Conservation (phyloP, 2,113 vertebrate genomes). For the Pollachius pollachius region DNA sequence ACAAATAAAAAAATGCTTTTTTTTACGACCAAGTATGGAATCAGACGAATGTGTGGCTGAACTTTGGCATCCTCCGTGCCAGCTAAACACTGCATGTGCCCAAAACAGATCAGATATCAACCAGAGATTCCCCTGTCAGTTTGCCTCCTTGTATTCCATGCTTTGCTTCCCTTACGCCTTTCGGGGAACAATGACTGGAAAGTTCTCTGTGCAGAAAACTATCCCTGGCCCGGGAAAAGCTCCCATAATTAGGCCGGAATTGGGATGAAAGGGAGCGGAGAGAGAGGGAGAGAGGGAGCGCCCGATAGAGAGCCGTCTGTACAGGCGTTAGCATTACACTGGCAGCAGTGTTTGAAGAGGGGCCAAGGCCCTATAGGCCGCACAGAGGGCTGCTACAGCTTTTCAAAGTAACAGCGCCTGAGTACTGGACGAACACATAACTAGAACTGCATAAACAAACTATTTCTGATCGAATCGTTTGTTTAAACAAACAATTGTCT, state of each 20-base stretch:
- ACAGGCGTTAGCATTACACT: slow-evolving; percentile 41
- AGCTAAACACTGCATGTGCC: slow-evolving; percentile 39
- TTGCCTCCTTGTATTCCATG: slow-evolving; percentile 36
- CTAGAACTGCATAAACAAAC: too few relatives aligned
- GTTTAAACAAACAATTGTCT: too few relatives aligned
- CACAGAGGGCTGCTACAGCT: background rate
- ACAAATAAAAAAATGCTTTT: background rate
- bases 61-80: slow-evolving; percentile 17
- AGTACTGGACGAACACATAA: background rate
- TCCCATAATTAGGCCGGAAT: slow-evolving; percentile 43
- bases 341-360: slow-evolving; percentile 44
- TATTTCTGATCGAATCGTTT: too few relatives aligned
- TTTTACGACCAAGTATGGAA: background rate
- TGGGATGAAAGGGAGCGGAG: slow-evolving; percentile 1
- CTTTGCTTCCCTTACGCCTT: slow-evolving; percentile 26
- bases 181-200: slow-evolving; percentile 44
- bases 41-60: background rate
- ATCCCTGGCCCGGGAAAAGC: slow-evolving; percentile 37
- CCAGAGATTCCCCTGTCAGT: slow-evolving; percentile 33
- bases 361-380: slow-evolving; percentile 11
- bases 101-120: slow-evolving; percentile 52
- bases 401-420: background rate
- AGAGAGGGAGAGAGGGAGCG: slow-evolving; percentile 10
- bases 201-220: slow-evolving; percentile 45
- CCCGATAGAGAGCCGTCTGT: slow-evolving; percentile 33